These are phyloP conservation scores for Gouania willdenowi DNA, from an alignment of 2,797 vertebrate species.

Conservation along the genomic window DNA sequence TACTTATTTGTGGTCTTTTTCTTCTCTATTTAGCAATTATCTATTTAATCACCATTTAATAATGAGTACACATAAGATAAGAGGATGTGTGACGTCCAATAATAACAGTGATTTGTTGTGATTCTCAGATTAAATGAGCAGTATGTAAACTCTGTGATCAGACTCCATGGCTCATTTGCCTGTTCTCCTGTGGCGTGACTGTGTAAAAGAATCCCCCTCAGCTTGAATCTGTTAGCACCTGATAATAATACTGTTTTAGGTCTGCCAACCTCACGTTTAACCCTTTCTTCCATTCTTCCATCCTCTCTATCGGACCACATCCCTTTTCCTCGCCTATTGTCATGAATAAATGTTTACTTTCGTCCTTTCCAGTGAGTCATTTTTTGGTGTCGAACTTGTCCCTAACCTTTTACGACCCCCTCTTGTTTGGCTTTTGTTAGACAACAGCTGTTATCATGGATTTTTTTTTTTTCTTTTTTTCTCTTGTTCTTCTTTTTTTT, in stretches of 20 bases:
- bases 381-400: constrained; percentile 85
- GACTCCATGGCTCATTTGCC: constrained; percentile 78
- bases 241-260: constrained; percentile 66
- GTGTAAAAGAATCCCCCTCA: constrained; percentile 74
- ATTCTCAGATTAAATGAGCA: too few species aligned
- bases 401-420: constrained; percentile 90
- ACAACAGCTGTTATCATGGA: constrained; percentile 99
- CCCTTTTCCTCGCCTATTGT: constrained; percentile 37
- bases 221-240: constrained; percentile 75
- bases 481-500: constrained; percentile 78
- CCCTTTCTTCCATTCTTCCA: constrained; percentile 51
- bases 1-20: too few species aligned
- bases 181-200: constrained; percentile 70
- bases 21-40: too few species aligned
- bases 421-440: constrained; percentile 98
- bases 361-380: constrained; percentile 81
- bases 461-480: constrained; percentile 75
- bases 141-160: constrained; percentile 51
- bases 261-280: constrained; percentile 76
- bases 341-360: constrained; percentile 77
- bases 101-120: too few species aligned
- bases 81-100: too few species aligned
- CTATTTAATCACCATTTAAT: too few species aligned
- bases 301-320: constrained; percentile 54
- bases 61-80: too few species aligned